Evolutionary conservation across 2,888 invertebrate species (phyloP), one percentile per base, ranked within the genome.

Genomic region (Spisula solida): DNA sequence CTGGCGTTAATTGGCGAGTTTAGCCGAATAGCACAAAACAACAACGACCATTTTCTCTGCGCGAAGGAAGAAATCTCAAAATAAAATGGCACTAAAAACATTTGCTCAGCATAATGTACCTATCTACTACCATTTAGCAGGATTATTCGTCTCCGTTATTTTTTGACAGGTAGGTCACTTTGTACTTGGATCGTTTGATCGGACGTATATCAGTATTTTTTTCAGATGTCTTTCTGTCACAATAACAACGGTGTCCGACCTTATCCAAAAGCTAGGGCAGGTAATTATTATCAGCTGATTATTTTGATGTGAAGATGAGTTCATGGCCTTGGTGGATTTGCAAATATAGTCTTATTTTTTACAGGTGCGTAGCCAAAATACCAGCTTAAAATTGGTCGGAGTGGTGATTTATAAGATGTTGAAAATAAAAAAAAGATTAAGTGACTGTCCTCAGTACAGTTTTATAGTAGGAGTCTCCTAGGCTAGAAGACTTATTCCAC

Each of bases 81-180:
- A 41, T 12, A 83, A 88, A 47, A 89, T 89, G 89, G 89, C 86
- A 31, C 34, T 89, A 5, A 89, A 89, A 83, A 89, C 84, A n/a
- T 82, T 81, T 78, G 89, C 66, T 51, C 78, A 85, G 81, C 87
- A 86, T 31, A 89, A 89, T 41, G 87, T 89, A 31, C 87, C 86
- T 20, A 89, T 89, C 47, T 25, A 56, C 18, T 89, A 89, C 20
- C 89, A 87, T 31, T 31, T 75, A 70, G 86, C 55, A 55, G 31
- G 16, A 29, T 25, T 66, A 0, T 20, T 10, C 12, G 25, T n/a
- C 25, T 25, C 5, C 10, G 25, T 66, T 66, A 66, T 12, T n/a
- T 25, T 66, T 66, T 66, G 60, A 66, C 60, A n/a, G 60, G 60
- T 66, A 66, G 60, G 60, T 66, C n/a, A 25, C 60, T 66, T 66